phyloP scores from a whole-genome alignment of 1,140 invertebrate species.

The Ceratoteleas bidentatus region DNA sequence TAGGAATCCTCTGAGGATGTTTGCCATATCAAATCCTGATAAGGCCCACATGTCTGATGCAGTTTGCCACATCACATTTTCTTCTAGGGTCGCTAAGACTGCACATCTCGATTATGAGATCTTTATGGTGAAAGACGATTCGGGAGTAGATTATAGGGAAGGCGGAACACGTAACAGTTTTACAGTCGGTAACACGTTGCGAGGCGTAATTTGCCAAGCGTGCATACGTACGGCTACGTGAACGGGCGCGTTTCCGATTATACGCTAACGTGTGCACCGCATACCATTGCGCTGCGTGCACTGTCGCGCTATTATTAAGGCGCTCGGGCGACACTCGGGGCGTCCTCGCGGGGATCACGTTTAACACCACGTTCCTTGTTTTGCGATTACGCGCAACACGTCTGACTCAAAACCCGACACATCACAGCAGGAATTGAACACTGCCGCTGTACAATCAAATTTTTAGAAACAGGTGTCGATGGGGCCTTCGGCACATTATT shows the following conservation, averaged over 20 bases:
- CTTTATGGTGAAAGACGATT: conserved; percentile 67
- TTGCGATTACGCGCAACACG: neutral
- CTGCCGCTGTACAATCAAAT: neutral
- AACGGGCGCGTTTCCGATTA: conserved; percentile 41
- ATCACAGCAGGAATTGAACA: neutral
- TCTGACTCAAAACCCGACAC: conserved; percentile 1
- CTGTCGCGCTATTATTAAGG: conserved; percentile 15
- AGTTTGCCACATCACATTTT: too few species aligned
- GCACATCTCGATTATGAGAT: conserved; percentile 50
- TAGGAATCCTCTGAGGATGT: too few species aligned
- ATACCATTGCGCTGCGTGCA: conserved; percentile 25
- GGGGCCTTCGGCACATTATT: too few species aligned
- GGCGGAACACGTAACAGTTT: conserved; percentile 65
- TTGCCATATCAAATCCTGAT: too few species aligned
- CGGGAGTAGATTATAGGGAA: conserved; percentile 63
- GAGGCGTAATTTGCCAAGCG: conserved; percentile 52
- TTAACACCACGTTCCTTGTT: neutral
- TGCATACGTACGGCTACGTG: conserved; percentile 19
- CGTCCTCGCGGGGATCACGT: neutral
- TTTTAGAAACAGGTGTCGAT: neutral
- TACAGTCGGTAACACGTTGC: conserved; percentile 58
- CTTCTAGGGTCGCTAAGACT: too few species aligned
- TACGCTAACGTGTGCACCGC: conserved; percentile 27
- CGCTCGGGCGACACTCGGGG: neutral
- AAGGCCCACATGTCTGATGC: too few species aligned